Percentiles rank a stretch among this genome's conserved stretches.
Evolutionary conservation across 2,888 invertebrate species (phyloP).

Genomic region (Arge pagana): DNA sequence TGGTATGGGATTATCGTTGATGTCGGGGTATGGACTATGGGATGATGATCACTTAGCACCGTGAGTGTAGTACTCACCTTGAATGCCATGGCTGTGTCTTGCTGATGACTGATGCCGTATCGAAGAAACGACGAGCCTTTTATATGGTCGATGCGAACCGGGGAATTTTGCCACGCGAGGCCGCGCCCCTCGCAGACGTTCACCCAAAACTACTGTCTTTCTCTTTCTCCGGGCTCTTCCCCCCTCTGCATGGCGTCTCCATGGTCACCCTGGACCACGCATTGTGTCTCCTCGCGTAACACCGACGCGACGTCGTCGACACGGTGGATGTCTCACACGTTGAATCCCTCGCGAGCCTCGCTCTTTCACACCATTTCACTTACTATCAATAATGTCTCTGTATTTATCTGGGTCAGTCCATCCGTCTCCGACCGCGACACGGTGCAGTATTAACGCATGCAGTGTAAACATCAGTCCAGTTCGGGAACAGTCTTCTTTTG

Average conservation of each 20-base stretch:
- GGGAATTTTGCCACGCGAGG: slow-evolving; percentile 27
- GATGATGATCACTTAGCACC: too few species aligned
- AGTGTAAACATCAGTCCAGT: too few species aligned
- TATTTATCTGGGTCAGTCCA: slow-evolving; percentile 12
- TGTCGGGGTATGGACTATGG: too few species aligned
- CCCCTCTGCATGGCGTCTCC: background rate
- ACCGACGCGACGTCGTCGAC: slow-evolving; percentile 7
- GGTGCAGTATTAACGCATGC: too few species aligned
- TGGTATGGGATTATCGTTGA: too few species aligned
- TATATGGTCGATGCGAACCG: slow-evolving; percentile 31
- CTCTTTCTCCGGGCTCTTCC: slow-evolving; percentile 11
- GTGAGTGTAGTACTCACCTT: too few species aligned
- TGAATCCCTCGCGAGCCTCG: slow-evolving; percentile 3
- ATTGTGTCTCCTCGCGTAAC: slow-evolving; percentile 12
- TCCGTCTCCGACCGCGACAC: too few species aligned
- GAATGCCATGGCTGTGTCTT: slow-evolving; percentile 46
- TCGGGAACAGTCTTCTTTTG: too few species aligned
- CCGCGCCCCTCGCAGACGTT: slow-evolving; percentile 25
- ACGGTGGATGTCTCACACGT: slow-evolving; percentile 5
- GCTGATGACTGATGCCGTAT: slow-evolving; percentile 40
- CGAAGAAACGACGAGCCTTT: slow-evolving; percentile 29
- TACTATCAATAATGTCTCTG: slow-evolving; percentile 3
- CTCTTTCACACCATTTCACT: background rate
- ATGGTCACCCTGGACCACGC: slow-evolving; percentile 16
- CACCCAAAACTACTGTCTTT: slow-evolving; percentile 23